Conservation (phyloP, 2,888 invertebrate species). For the Eledone cirrhosa region DNA sequence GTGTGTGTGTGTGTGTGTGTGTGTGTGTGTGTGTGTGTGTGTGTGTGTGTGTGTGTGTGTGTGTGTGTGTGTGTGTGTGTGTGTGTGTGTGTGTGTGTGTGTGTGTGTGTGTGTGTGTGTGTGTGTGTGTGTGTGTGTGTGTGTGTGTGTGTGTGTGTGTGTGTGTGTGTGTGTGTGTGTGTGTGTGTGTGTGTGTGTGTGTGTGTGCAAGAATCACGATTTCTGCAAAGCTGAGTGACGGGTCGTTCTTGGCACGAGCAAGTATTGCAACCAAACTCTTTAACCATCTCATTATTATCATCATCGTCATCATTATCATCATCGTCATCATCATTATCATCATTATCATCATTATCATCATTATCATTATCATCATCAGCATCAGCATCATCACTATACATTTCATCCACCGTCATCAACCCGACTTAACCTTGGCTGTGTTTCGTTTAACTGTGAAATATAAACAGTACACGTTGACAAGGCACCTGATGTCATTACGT, state of each 20-base stretch:
- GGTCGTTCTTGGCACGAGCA: neutral
- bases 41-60: neutral
- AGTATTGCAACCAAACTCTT: no score
- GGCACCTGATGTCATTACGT: no score
- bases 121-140: conserved; percentile 17
- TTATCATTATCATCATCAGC: no score
- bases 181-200: neutral
- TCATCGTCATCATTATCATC: no score
- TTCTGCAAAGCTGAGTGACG: neutral
- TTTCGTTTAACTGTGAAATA: neutral
- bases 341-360: no score
- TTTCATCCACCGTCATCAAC: no score
- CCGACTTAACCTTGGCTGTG: neutral
- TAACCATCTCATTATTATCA: no score
- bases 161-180: conserved; percentile 25
- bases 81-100: neutral
- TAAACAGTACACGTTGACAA: accelerated
- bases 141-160: conserved; percentile 27
- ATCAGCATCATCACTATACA: no score
- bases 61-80: neutral
- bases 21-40: neutral
- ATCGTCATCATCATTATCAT: no score
- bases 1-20: neutral
- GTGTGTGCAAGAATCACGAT: neutral
- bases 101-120: conserved; percentile 5